These are phyloP conservation scores for Gasterosteus nipponicus DNA, from an alignment of 2,113 vertebrate species.

Conservation along the genomic window DNA sequence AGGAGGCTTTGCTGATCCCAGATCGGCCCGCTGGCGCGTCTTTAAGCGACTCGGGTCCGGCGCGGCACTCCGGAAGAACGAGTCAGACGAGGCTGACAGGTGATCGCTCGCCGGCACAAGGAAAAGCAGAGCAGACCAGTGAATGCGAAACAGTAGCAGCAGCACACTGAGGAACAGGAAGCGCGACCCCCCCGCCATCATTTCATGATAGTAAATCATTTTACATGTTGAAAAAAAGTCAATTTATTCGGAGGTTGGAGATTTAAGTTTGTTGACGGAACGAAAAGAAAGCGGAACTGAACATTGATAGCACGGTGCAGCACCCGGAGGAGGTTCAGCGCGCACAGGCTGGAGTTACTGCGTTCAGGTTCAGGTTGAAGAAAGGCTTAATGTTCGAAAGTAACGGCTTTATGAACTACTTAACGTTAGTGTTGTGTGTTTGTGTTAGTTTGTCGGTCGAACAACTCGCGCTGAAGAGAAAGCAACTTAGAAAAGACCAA, in stretches of 20 bases:
- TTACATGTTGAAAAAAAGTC: background rate
- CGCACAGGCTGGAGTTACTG: background rate
- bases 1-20: background rate
- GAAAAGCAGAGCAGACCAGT: background rate
- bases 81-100: constrained; percentile 31
- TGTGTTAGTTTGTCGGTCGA: too few relatives aligned
- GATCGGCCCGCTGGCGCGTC: background rate
- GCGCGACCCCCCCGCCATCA: too few relatives aligned
- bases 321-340: background rate
- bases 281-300: background rate
- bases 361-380: background rate
- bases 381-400: background rate
- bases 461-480: too few relatives aligned
- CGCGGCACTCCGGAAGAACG: constrained; percentile 37
- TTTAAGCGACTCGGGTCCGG: constrained; percentile 20
- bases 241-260: too few relatives aligned
- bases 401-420: background rate
- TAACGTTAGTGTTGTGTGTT: too few relatives aligned
- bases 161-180: background rate
- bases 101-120: background rate
- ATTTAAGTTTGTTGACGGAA: constrained; percentile 3
- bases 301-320: background rate
- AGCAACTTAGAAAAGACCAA: background rate
- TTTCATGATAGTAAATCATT: background rate
- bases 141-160: background rate